phyloP scores from a whole-genome alignment of 37 sponge, comb jelly and placozoan genomes.

The Axinella damicornis region DNA sequence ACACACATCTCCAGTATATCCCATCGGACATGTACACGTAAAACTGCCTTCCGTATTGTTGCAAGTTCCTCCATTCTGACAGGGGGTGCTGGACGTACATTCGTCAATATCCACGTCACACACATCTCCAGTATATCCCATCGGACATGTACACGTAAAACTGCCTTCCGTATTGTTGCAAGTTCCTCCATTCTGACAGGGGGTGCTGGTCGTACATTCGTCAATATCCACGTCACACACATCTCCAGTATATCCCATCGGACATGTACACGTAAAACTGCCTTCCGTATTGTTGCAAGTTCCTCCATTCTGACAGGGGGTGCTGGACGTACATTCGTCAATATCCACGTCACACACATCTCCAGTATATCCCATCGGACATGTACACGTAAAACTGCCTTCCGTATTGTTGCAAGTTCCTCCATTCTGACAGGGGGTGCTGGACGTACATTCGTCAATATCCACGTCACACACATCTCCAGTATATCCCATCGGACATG shows the following conservation, averaged over 20 bases:
- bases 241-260: conserved; percentile 12
- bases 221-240: conserved; percentile 33
- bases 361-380: conserved; percentile 65
- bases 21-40: conserved; percentile 55
- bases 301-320: conserved; percentile 42
- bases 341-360: conserved; percentile 38
- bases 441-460: not conserved
- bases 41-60: conserved; percentile 23
- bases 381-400: conserved; percentile 51
- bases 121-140: conserved; percentile 56
- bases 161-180: conserved; percentile 38
- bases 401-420: conserved; percentile 43
- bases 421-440: conserved; percentile 61
- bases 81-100: conserved; percentile 38
- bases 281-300: conserved; percentile 53
- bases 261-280: conserved; percentile 44
- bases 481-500: conserved; percentile 53
- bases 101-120: conserved; percentile 51
- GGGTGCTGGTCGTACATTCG: conserved; percentile 5
- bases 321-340: conserved; percentile 29
- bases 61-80: conserved; percentile 59
- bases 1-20: conserved; percentile 60
- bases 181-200: conserved; percentile 37
- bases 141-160: conserved; percentile 17
- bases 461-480: conserved; percentile 28